Conservation (phyloP, 2,113 vertebrate genomes). For the Stegostoma tigrinum region DNA sequence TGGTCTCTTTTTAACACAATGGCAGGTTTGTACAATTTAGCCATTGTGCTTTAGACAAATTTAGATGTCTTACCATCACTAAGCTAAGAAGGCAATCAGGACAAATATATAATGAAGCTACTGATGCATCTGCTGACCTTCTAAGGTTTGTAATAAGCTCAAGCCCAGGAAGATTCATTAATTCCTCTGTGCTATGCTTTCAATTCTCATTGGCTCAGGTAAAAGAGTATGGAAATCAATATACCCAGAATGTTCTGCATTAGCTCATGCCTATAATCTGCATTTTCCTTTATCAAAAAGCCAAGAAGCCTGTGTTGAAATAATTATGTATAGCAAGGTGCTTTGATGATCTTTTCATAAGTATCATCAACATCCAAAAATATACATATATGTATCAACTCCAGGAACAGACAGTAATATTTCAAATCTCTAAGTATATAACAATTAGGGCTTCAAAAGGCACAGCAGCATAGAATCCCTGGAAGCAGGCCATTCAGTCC, state of each 20-base stretch:
- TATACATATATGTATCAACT: background rate
- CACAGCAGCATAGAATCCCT: too few relatives aligned
- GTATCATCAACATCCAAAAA: background rate
- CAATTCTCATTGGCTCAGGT: background rate
- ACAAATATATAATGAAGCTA: background rate
- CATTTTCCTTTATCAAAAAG: background rate
- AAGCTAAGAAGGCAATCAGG: background rate
- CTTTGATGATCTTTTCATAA: constrained; percentile 29
- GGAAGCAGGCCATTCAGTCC: too few relatives aligned
- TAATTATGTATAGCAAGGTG: background rate
- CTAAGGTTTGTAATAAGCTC: background rate
- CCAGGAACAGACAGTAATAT: background rate
- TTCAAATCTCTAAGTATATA: background rate
- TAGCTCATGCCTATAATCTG: background rate
- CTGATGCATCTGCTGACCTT: background rate
- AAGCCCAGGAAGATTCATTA: background rate
- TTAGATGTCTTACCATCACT: background rate
- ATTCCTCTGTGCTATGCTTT: background rate
- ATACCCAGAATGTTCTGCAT: background rate
- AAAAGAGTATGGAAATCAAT: constrained; percentile 9
- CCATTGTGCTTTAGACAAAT: background rate
- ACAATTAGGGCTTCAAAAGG: background rate
- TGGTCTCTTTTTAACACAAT: background rate
- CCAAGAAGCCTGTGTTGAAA: background rate
- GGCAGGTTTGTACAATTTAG: background rate